Percentiles rank a stretch among this genome's conserved stretches.
These are phyloP conservation scores for Dicyrtoma fusca DNA, from an alignment of 2,888 invertebrate genomes.

Conservation along the genomic window DNA sequence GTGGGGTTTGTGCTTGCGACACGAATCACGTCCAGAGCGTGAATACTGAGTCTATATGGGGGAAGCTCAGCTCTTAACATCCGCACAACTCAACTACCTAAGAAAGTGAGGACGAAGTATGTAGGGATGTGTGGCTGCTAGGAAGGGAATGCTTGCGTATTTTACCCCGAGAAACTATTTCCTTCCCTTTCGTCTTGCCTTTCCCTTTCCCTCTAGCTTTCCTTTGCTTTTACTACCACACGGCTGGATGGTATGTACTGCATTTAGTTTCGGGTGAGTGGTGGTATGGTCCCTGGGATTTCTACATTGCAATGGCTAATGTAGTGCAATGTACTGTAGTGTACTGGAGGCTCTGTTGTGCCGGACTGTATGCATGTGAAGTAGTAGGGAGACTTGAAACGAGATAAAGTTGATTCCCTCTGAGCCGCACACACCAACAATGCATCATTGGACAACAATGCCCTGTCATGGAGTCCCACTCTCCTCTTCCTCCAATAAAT, in stretches of 20 bases:
- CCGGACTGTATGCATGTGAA: conserved; percentile 2
- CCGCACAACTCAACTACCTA: no score
- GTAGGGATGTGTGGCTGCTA: neutral
- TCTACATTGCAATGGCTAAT: no score
- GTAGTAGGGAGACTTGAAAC: conserved; percentile 25
- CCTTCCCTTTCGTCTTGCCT: neutral
- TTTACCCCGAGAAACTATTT: conserved; percentile 22
- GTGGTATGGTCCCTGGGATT: neutral
- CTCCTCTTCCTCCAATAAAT: conserved; percentile 5
- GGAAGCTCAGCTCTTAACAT: conserved; percentile 30
- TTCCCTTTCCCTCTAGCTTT: conserved; percentile 1
- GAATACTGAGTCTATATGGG: conserved; percentile 40
- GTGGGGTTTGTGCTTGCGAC: conserved; percentile 40
- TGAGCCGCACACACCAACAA: conserved; percentile 39
- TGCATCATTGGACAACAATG: conserved; percentile 43
- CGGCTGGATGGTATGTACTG: neutral
- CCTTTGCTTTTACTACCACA: neutral
- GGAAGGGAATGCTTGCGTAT: conserved; percentile 12
- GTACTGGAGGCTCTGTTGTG: neutral
- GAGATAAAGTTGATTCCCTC: conserved; percentile 40
- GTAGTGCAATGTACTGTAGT: no score
- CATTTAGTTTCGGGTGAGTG: neutral
- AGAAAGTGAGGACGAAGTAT: no score
- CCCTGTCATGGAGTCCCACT: conserved; percentile 38
- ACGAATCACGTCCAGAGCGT: conserved; percentile 49